Evolutionary conservation across 2,113 vertebrate genomes (phyloP).

Genomic region (Pogona vitticeps): DNA sequence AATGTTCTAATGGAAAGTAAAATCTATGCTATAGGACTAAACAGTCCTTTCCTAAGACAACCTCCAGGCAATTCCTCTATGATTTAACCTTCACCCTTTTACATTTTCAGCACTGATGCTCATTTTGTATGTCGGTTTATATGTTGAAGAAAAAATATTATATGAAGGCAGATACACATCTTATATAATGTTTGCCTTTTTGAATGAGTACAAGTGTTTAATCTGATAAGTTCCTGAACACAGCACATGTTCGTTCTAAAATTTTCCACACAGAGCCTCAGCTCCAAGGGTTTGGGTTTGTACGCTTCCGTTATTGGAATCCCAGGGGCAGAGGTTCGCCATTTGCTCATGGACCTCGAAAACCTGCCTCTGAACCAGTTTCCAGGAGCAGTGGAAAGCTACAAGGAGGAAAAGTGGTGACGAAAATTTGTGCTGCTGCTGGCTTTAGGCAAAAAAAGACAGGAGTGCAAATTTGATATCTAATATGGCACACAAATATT

Average conservation of each 20-base stretch:
- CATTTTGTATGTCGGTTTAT: background rate
- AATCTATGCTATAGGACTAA: background rate
- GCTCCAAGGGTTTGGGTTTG: too few species aligned
- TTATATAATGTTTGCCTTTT: too few species aligned
- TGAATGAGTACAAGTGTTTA: too few species aligned
- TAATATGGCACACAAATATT: background rate
- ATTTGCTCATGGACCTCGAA: too few species aligned
- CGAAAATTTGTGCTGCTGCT: too few species aligned
- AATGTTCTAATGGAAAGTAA: background rate
- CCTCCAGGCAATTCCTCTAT: background rate
- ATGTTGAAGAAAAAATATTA: background rate
- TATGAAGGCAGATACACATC: too few species aligned
- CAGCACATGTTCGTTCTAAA: background rate
- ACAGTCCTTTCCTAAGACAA: background rate
- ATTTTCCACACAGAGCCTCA: background rate
- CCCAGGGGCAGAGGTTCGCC: too few species aligned
- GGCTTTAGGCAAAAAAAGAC: background rate
- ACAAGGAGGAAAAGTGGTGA: too few species aligned
- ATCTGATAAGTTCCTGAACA: background rate
- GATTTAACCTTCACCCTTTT: too few species aligned
- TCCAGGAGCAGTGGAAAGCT: too few species aligned
- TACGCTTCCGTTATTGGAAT: too few species aligned
- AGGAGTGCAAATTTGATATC: background rate
- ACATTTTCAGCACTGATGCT: background rate
- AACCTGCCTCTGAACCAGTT: too few species aligned